Evolutionary conservation across 2,888 invertebrate species (phyloP).

Genomic region (Orthosia cruda): DNA sequence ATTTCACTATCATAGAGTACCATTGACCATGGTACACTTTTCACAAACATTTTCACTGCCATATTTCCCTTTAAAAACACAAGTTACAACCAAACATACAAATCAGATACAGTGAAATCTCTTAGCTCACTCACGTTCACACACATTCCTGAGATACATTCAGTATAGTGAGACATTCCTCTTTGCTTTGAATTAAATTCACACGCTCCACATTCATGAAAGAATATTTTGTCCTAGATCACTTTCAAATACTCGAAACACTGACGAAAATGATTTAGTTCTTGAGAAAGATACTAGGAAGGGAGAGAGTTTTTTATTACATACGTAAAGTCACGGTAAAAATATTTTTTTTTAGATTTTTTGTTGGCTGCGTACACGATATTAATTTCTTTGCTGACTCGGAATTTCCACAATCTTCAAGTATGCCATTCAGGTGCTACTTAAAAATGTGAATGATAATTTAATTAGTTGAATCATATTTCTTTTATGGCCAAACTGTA

Average conservation of each 20-base stretch:
- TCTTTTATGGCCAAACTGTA: no score
- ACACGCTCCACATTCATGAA: constrained; percentile 40
- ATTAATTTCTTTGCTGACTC: no score
- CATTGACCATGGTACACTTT: not conserved
- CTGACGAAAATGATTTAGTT: constrained; percentile 18
- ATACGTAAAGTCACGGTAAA: no score
- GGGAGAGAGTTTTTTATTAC: no score
- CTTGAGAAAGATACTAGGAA: not conserved
- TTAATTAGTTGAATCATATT: no score
- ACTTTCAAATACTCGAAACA: constrained; percentile 4
- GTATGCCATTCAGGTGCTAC: no score
- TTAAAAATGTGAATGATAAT: no score
- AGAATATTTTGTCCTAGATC: constrained; percentile 31
- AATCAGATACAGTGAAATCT: constrained; percentile 27
- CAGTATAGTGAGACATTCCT: constrained; percentile 28
- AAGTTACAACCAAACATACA: constrained; percentile 6
- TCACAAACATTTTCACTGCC: not conserved
- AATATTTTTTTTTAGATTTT: no score
- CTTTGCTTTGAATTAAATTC: constrained; percentile 61
- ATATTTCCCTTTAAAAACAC: not conserved
- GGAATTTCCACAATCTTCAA: no score
- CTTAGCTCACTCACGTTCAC: constrained; percentile 15
- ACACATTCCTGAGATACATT: constrained; percentile 36
- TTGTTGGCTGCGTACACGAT: no score
- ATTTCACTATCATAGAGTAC: no score